phyloP scores from a whole-genome alignment of 2,888 invertebrate genomes.

The Mystacides longicornis region DNA sequence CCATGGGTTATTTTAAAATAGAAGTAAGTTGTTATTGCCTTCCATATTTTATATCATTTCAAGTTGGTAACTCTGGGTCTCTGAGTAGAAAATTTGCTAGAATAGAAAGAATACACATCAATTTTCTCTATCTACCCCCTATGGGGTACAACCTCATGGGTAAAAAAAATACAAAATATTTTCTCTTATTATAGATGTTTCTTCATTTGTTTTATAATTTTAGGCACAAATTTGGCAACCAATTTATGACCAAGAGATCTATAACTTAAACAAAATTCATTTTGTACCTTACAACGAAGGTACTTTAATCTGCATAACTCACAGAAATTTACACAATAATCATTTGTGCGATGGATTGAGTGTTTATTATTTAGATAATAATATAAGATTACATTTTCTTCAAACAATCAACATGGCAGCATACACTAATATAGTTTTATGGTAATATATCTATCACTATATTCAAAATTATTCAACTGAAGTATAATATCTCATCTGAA shows the following conservation, averaged over 20 bases:
- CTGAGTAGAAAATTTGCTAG: too few species aligned
- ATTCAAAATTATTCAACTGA: background rate
- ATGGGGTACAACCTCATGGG: too few species aligned
- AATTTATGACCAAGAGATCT: slow-evolving; percentile 16
- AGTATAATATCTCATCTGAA: background rate
- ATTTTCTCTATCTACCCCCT: too few species aligned
- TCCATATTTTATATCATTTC: too few species aligned
- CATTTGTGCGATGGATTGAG: slow-evolving; percentile 28
- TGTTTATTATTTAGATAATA: slow-evolving; percentile 31
- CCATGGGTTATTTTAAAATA: too few species aligned
- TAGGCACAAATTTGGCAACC: slow-evolving; percentile 18
- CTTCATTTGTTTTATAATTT: slow-evolving; percentile 7
- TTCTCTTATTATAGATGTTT: too few species aligned
- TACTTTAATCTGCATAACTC: slow-evolving; percentile 32
- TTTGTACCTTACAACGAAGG: slow-evolving; percentile 27
- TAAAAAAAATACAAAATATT: too few species aligned
- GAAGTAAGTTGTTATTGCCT: too few species aligned
- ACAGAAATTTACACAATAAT: slow-evolving; percentile 23
- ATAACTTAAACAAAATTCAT: slow-evolving; percentile 29
- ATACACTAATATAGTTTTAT: slow-evolving; percentile 33
- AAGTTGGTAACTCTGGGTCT: too few species aligned
- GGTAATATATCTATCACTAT: slow-evolving; percentile 28
- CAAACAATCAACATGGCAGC: slow-evolving; percentile 33
- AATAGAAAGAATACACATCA: too few species aligned
- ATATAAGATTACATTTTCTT: slow-evolving; percentile 29